Conservation (phyloP, 2,113 vertebrate genomes). For the Eulemur macaco region DNA sequence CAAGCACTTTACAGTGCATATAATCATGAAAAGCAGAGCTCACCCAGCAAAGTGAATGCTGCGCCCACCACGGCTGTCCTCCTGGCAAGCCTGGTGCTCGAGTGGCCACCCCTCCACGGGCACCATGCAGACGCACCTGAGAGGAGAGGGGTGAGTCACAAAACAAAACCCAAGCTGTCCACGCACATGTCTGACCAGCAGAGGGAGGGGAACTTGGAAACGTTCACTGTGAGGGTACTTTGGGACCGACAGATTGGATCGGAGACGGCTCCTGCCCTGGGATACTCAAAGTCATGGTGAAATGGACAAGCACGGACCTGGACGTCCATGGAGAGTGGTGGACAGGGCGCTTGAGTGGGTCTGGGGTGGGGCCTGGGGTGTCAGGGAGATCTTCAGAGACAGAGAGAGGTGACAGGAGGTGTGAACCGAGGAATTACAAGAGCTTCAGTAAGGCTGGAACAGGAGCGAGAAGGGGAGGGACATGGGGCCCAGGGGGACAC, state of each 20-base stretch:
- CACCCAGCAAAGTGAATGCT: neutral
- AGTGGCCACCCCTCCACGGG: neutral
- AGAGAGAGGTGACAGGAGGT: neutral
- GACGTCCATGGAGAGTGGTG: accelerated
- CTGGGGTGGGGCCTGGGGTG: neutral
- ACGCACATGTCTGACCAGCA: accelerated
- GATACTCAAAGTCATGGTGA: accelerated
- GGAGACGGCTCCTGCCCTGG: accelerated
- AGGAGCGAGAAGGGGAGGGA: neutral
- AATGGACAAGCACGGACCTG: accelerated
- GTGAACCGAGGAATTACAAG: accelerated
- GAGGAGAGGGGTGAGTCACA: neutral
- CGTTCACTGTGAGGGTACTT: accelerated
- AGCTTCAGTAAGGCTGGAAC: neutral
- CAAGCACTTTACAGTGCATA: accelerated
- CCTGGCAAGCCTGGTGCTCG: accelerated
- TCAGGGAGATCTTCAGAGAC: neutral
- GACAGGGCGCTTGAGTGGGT: accelerated
- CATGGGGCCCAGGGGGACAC: neutral
- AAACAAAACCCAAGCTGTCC: neutral
- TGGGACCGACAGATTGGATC: accelerated
- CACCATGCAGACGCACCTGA: neutral
- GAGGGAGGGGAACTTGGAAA: accelerated
- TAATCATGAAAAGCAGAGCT: neutral
- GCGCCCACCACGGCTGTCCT: accelerated